Conservation (phyloP, 2,888 invertebrate species). For the Physocephala rufipes region DNA sequence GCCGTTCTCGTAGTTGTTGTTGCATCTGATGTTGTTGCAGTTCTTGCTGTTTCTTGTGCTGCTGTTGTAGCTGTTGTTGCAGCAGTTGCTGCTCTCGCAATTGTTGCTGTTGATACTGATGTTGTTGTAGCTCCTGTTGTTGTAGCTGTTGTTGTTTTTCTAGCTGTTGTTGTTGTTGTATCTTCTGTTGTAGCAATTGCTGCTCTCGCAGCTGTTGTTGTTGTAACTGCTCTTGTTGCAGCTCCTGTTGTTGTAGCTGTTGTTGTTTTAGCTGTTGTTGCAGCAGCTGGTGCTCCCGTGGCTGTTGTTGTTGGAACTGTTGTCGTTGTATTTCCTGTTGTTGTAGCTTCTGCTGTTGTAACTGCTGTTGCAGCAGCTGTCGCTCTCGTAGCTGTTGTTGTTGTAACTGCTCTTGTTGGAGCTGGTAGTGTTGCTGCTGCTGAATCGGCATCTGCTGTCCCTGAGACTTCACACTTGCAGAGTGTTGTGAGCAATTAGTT, state of each 20-base stretch:
- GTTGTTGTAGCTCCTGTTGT: slow-evolving; percentile 27
- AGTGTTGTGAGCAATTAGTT: background rate
- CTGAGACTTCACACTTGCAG: background rate
- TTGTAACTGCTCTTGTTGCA: slow-evolving; percentile 37
- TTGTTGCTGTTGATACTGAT: slow-evolving; percentile 32
- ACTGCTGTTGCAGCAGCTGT: slow-evolving; percentile 38
- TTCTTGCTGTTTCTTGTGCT: slow-evolving; percentile 17
- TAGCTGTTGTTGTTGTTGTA: slow-evolving; percentile 23
- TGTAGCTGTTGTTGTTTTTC: slow-evolving; percentile 32
- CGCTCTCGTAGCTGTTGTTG: slow-evolving; percentile 26
- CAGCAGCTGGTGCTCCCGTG: slow-evolving; percentile 21
- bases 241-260: slow-evolving; percentile 28
- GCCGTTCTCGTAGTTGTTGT: slow-evolving; percentile 16
- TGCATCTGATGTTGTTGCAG: background rate
- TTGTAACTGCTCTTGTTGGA: slow-evolving; percentile 1
- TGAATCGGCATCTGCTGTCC: slow-evolving; percentile 3
- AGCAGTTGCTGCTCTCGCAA: background rate
- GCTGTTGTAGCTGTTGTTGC: slow-evolving; percentile 36
- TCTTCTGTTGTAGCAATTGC: slow-evolving; percentile 19
- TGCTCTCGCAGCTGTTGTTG: slow-evolving; percentile 5
- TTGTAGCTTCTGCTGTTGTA: slow-evolving; percentile 3
- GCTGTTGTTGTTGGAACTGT: slow-evolving; percentile 2
- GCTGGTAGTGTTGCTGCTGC: slow-evolving; percentile 14
- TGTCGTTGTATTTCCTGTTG: slow-evolving; percentile 21
- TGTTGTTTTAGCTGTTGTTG: slow-evolving; percentile 12